Conservation (phyloP, 1,140 invertebrate genomes). For the Euura lappo region DNA sequence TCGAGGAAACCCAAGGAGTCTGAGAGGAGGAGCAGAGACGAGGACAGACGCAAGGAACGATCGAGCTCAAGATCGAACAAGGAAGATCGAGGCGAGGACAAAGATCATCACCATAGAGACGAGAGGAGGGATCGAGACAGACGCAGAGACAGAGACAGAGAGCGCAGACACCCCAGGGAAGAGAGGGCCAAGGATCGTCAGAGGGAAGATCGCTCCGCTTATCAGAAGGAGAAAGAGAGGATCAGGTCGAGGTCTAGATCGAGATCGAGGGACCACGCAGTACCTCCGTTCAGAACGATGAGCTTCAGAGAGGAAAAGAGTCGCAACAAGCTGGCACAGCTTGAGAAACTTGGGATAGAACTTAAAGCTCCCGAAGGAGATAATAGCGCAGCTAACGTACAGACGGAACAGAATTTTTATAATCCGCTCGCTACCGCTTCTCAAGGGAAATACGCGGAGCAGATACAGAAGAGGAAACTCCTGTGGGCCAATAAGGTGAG, state of each 20-base stretch:
- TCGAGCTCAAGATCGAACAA: conserved; percentile 18
- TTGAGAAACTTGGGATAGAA: conserved; percentile 60
- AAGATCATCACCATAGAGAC: conserved; percentile 45
- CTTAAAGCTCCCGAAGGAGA: conserved; percentile 50
- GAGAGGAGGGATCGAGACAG: conserved; percentile 40
- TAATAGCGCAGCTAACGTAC: conserved; percentile 22
- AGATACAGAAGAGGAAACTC: conserved; percentile 88
- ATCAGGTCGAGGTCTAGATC: conserved; percentile 36
- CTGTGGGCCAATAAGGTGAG: conserved; percentile 81
- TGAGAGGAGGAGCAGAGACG: conserved; percentile 43
- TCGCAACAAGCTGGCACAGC: conserved; percentile 57
- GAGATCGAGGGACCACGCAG: conserved; percentile 46
- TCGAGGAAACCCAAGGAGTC: conserved; percentile 40
- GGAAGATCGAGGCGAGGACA: conserved; percentile 42
- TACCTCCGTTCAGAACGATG: conserved; percentile 40
- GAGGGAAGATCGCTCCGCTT: conserved; percentile 37
- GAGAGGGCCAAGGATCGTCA: conserved; percentile 42
- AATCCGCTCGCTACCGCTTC: conserved; percentile 82
- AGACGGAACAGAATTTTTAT: conserved; percentile 75
- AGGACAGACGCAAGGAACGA: conserved; percentile 43
- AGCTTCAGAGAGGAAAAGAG: conserved; percentile 56
- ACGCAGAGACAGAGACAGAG: conserved; percentile 37
- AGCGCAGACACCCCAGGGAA: conserved; percentile 38
- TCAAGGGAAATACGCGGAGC: conserved; percentile 84
- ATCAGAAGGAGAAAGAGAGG: conserved; percentile 46